Base-by-base conservation (phyloP, 2,888 invertebrate species). In the Adineta ricciae region DNA sequence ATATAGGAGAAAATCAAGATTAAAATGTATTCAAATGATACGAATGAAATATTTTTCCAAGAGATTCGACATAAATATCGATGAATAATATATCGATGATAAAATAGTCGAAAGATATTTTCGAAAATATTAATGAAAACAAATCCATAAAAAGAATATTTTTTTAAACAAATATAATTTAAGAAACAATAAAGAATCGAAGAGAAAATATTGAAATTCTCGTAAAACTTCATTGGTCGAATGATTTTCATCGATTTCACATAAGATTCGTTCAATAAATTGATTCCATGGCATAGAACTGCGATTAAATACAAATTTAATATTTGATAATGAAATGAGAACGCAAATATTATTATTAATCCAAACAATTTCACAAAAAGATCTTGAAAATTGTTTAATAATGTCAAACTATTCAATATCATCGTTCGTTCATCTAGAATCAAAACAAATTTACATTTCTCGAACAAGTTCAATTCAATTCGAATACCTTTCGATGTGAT, bases 251-350 rank as follows among this genome's bases (percentile, higher is more conserved):
- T 95, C 82, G 98, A 96, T 92, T 96, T 96, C 87, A 95, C 94
- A 89, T 96, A 99, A 88, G 96, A 95, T 91, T 99, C 99, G 8
- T 96, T 96, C 21, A 97, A 94, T 21, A 99, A 98, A 92, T 99
- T 99, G 83, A 98, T 91, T 8, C 97, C 97, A 88, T 98, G 92
- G 84, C 98, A 92, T 46, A 96, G 92, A 85, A 99, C 94, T 86
- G 97, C 96, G 87, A 96, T 91, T 89, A 96, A 96, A 90, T 97
- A 96, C 89, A 95, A 90, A 89, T 94, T 93, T 52, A 98, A 91
- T 32, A 95, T 91, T 21, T 95, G 93, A 87, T 93, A 93, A n/a
- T 97, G 94, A 91, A 96, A 98, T 84, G 95, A 94, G 89, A 95
- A 94, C 2, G 97, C 98, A 92, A 97, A 98, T 14, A 94, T 93